A percentile compares a stretch with the other conserved stretches of the same genome.
These are phyloP conservation scores for Cichladusa arquata DNA, from an alignment of 2,113 vertebrate genomes.

Conservation along the genomic window DNA sequence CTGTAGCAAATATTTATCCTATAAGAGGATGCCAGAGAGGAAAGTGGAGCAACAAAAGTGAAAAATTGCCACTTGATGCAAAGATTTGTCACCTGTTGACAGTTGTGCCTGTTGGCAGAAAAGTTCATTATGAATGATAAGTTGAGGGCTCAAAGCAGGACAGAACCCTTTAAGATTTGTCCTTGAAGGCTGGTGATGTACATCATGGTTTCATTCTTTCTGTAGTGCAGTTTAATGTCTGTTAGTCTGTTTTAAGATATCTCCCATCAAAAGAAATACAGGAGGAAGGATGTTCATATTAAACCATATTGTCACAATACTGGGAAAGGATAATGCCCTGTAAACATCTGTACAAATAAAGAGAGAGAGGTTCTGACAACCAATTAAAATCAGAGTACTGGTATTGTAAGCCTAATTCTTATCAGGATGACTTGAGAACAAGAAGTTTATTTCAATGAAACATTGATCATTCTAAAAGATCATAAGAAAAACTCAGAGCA, in stretches of 20 bases:
- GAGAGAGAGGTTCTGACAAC: neutral
- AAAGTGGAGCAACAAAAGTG: conserved; percentile 16
- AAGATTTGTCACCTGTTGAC: conserved; percentile 61
- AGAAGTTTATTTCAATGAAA: neutral
- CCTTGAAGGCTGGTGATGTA: conserved; percentile 28
- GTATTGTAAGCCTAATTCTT: neutral
- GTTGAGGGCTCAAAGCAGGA: conserved; percentile 5
- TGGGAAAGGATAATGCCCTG: neutral
- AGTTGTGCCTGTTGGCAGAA: conserved; percentile 56
- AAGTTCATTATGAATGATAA: conserved; percentile 64
- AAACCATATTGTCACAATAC: neutral
- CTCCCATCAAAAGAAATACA: neutral
- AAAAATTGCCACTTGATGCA: conserved; percentile 29
- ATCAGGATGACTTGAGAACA: neutral
- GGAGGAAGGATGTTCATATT: neutral
- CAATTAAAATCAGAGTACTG: neutral
- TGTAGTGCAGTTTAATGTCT: neutral
- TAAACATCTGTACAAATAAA: neutral
- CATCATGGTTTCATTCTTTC: neutral
- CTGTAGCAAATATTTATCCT: neutral
- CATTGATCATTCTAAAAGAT: neutral
- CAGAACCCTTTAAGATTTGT: conserved; percentile 29
- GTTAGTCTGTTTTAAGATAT: neutral
- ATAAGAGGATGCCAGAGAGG: neutral
- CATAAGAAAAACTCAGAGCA: neutral